Percentiles rank a stretch among this genome's conserved stretches.
phyloP scores from a whole-genome alignment of 2,797 vertebrate species.

The Microctenopoma lineatum region DNA sequence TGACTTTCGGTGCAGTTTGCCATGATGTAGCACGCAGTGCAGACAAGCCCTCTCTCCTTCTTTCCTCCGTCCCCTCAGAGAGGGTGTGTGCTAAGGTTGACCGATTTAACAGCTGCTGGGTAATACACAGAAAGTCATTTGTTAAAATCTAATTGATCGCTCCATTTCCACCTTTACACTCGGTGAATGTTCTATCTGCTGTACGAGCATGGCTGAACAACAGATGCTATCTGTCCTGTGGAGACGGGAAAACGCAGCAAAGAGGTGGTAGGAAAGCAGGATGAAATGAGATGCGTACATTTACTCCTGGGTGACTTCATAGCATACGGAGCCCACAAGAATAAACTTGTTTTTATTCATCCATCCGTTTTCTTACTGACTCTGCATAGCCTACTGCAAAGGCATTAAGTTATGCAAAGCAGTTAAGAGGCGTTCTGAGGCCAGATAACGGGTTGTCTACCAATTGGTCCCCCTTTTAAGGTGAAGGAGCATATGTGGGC shows the following conservation, averaged over 20 bases:
- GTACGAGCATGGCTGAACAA: constrained; percentile 64
- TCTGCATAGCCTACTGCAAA: not conserved
- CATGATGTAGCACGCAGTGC: constrained; percentile 69
- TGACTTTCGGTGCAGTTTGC: constrained; percentile 86
- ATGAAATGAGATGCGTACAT: constrained; percentile 33
- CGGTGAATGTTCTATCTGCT: constrained; percentile 62
- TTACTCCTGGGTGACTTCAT: constrained; percentile 41
- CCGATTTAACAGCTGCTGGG: constrained; percentile 85
- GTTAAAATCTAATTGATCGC: constrained; percentile 87
- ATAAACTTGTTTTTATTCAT: constrained; percentile 29
- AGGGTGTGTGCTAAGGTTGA: constrained; percentile 74
- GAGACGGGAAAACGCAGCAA: constrained; percentile 13
- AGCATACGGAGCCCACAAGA: constrained; percentile 21
- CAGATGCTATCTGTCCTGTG: constrained; percentile 74
- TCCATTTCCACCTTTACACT: constrained; percentile 80
- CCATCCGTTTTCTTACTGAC: not conserved
- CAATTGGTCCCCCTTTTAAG: not conserved
- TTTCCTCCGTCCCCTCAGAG: constrained; percentile 64
- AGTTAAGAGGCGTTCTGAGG: not conserved
- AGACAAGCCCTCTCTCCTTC: constrained; percentile 67
- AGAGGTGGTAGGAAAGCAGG: constrained; percentile 15
- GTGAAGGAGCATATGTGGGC: not conserved
- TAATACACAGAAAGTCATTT: constrained; percentile 85
- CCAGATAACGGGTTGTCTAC: not conserved
- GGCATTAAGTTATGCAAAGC: not conserved